Evolutionary conservation across 2,797 vertebrate genomes (phyloP).

Genomic region (Oceanodroma leucorhoa): DNA sequence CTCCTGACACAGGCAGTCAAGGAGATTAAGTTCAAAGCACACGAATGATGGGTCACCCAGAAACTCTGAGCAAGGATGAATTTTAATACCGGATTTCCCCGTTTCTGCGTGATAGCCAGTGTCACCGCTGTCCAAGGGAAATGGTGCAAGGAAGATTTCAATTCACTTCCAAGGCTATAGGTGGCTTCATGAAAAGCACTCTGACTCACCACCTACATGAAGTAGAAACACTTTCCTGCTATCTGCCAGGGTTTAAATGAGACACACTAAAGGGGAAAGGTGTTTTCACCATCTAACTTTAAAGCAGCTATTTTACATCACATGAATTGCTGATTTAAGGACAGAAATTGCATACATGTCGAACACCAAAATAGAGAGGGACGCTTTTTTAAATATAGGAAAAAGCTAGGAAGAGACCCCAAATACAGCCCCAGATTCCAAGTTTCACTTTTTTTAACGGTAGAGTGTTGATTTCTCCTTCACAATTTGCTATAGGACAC

Average conservation of each 20-base stretch:
- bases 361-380: neutral
- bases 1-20: neutral
- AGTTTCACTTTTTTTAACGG: neutral
- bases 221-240: neutral
- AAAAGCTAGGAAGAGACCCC: neutral
- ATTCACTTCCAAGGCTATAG: neutral
- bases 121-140: too few species aligned
- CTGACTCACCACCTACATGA: fast-evolving
- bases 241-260: neutral
- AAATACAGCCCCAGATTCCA: neutral
- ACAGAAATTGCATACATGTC: neutral
- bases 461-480: neutral
- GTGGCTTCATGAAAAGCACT: neutral
- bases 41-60: neutral
- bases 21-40: neutral
- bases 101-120: fast-evolving
- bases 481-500: neutral
- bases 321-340: neutral
- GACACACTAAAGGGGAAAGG: neutral
- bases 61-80: neutral
- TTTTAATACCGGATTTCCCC: neutral
- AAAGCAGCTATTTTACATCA: neutral
- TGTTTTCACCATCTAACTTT: neutral
- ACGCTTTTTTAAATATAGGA: neutral
- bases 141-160: fast-evolving